A percentile compares a stretch with the other conserved stretches of the same genome.
Evolutionary conservation across 2,888 invertebrate species (phyloP).

Genomic region (Calameuta filiformis): DNA sequence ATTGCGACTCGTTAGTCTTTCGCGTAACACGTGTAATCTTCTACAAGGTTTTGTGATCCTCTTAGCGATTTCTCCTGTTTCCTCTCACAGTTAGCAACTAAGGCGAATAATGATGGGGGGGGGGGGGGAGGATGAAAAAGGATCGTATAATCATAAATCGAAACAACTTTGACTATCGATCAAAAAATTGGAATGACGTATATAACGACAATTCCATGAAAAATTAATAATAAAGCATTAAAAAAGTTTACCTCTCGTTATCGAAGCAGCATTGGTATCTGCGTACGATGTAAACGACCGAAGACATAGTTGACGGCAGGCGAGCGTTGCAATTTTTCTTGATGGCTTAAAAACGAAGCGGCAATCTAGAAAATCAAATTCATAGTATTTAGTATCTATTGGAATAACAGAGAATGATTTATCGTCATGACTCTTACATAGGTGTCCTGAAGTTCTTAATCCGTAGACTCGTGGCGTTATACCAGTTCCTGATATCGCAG

Average conservation of each 20-base stretch:
- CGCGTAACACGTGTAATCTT: background rate
- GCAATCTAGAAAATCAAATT: background rate
- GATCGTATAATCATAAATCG: background rate
- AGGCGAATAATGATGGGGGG: background rate
- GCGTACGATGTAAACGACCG: background rate
- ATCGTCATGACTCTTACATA: background rate
- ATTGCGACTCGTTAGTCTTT: background rate
- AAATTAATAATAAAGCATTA: background rate
- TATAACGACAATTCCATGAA: background rate
- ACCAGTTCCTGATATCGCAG: background rate
- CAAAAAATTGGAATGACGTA: too few relatives aligned
- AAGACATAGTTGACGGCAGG: background rate
- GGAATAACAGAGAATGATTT: background rate
- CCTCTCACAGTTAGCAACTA: background rate
- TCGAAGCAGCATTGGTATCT: background rate
- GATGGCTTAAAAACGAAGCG: background rate
- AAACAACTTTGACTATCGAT: background rate
- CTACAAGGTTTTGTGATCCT: background rate
- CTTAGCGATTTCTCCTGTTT: background rate
- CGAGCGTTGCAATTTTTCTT: background rate
- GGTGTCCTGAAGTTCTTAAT: background rate
- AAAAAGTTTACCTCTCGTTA: background rate
- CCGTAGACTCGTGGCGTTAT: background rate
- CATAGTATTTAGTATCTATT: background rate
- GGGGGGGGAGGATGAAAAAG: too few relatives aligned